Conservation (phyloP, 2,797 vertebrate genomes). For the Falco concolor region DNA sequence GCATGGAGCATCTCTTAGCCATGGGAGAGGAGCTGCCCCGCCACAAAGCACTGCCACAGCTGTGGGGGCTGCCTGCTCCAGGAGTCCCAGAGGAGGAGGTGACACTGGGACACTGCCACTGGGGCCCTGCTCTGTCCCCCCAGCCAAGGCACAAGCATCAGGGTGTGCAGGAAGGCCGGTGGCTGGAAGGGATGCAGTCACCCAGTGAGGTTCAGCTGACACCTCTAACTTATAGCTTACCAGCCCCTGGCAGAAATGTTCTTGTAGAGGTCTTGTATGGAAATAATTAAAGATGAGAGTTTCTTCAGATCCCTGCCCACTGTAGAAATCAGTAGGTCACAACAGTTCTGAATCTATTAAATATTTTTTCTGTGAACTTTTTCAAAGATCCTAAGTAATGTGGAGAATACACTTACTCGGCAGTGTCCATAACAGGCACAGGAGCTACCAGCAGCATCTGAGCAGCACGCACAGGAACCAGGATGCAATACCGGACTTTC, state of each 20-base stretch:
- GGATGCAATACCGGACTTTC: neutral
- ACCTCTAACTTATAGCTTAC: neutral
- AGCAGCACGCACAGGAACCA: neutral
- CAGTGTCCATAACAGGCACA: fast-evolving
- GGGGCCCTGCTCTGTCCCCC: too few relatives aligned
- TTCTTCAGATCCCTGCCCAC: neutral
- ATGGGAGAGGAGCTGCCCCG: fast-evolving
- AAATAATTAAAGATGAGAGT: neutral
- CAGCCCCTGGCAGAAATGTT: neutral
- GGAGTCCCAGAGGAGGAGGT: fast-evolving
- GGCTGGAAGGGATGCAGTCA: fast-evolving
- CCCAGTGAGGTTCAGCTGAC: fast-evolving
- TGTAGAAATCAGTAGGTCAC: neutral
- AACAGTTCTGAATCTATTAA: neutral
- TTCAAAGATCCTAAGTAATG: neutral
- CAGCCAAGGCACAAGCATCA: fast-evolving
- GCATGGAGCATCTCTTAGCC: neutral
- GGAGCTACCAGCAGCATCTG: neutral
- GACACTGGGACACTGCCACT: neutral
- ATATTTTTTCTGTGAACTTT: neutral
- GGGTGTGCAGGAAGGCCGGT: fast-evolving
- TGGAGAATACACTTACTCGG: neutral
- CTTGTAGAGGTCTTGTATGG: neutral
- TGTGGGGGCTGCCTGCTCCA: fast-evolving
- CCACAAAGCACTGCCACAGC: fast-evolving